Conservation (phyloP, 2,113 vertebrate genomes). For the Stigmatopora nigra region DNA sequence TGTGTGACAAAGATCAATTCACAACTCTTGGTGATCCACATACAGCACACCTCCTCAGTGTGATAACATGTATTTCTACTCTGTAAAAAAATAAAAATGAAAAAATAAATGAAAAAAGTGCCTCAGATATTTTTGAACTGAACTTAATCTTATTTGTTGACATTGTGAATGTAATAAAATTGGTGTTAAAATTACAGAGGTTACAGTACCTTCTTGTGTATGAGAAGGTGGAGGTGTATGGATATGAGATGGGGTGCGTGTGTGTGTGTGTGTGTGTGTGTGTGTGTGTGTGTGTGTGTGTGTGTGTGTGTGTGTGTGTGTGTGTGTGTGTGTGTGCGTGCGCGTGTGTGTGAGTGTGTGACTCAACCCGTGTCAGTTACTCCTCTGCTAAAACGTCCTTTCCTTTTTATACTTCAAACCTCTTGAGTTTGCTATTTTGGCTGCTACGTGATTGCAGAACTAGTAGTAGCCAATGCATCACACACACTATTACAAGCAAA, state of each 20-base stretch:
- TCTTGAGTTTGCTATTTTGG: slow-evolving; percentile 63
- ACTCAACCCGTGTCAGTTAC: slow-evolving; percentile 66
- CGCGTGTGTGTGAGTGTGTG: slow-evolving; percentile 37
- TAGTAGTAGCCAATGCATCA: slow-evolving; percentile 48
- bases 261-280: slow-evolving; percentile 16
- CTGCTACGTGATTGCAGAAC: slow-evolving; percentile 57
- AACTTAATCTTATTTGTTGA: neutral
- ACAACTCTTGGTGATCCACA: slow-evolving; percentile 14
- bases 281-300: slow-evolving; percentile 14
- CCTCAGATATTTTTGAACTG: neutral
- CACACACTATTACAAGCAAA: slow-evolving; percentile 41
- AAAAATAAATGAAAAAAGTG: neutral
- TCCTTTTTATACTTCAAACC: slow-evolving; percentile 68
- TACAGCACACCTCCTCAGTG: neutral
- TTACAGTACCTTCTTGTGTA: slow-evolving; percentile 9
- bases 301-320: slow-evolving; percentile 15
- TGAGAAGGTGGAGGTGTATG: slow-evolving; percentile 11
- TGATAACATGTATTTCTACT: neutral
- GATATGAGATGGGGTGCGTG: slow-evolving; percentile 14
- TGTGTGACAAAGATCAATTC: slow-evolving; percentile 33
- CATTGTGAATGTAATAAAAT: neutral
- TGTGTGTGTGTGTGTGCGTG: slow-evolving; percentile 22
- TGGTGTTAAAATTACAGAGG: too few relatives aligned
- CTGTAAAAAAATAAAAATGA: neutral
- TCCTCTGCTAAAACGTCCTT: slow-evolving; percentile 64